Conservation (phyloP, 2,113 vertebrate genomes). For the Henicopernis longicauda region DNA sequence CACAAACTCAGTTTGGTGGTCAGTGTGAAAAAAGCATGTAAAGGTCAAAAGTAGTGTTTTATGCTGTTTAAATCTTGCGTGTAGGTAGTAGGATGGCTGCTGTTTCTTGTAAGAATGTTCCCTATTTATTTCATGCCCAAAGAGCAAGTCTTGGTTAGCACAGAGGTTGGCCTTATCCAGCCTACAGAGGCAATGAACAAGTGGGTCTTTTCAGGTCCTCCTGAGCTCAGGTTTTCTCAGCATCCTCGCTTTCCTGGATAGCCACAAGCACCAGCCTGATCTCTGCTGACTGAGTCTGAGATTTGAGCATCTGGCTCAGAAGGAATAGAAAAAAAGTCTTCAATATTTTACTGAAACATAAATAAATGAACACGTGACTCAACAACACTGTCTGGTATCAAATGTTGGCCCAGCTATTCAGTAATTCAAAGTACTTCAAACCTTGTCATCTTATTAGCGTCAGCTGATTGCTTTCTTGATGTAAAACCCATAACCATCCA, state of each 20-base stretch:
- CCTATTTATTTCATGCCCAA: background rate
- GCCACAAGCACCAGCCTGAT: background rate
- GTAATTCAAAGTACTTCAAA: background rate
- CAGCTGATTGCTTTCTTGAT: background rate
- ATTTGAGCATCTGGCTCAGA: background rate
- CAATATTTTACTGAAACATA: background rate
- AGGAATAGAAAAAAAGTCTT: background rate
- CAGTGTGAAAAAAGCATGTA: background rate
- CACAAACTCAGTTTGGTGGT: background rate
- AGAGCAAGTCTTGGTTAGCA: background rate
- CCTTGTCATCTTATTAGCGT: background rate
- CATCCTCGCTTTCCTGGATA: background rate
- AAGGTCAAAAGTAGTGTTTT: background rate
- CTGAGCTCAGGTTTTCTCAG: background rate
- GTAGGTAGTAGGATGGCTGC: background rate
- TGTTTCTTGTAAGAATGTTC: background rate
- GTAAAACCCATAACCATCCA: background rate
- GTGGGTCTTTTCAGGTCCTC: background rate
- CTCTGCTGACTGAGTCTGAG: background rate
- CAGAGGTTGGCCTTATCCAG: fast-evolving
- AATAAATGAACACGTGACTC: background rate
- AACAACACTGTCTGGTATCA: background rate
- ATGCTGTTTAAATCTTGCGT: fast-evolving
- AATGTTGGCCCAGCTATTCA: background rate
- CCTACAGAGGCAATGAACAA: background rate